Evolutionary conservation across 2,113 vertebrate genomes (phyloP).

Genomic region (Cepphus grylle): DNA sequence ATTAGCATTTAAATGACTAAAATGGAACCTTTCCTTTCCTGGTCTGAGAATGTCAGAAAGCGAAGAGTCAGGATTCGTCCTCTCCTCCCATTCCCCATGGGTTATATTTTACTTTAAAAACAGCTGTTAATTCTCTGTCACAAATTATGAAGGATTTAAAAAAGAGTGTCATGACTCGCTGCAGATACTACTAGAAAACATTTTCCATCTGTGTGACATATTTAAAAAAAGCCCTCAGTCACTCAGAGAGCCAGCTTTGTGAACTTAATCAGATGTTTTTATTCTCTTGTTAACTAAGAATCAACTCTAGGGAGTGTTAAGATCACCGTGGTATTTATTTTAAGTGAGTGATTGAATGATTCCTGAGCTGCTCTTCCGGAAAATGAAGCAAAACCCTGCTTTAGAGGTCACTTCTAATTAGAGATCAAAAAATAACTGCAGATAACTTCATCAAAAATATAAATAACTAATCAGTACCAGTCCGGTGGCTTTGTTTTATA

Average conservation of each 20-base stretch:
- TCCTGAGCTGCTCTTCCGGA: slow-evolving; percentile 30
- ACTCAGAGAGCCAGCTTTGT: slow-evolving; percentile 25
- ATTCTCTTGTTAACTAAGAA: slow-evolving; percentile 2
- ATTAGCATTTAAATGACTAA: slow-evolving; percentile 74
- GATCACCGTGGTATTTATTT: slow-evolving; percentile 11
- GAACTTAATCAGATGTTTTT: slow-evolving; percentile 18
- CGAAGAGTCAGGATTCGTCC: slow-evolving; percentile 44
- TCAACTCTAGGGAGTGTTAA: slow-evolving; percentile 14
- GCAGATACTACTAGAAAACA: slow-evolving; percentile 66
- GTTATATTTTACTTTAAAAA: slow-evolving; percentile 60
- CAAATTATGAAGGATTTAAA: slow-evolving; percentile 50
- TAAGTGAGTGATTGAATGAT: slow-evolving; percentile 17
- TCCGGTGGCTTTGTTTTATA: slow-evolving; percentile 40
- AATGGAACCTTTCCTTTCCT: slow-evolving; percentile 56
- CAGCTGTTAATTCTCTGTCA: slow-evolving; percentile 66
- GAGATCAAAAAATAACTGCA: slow-evolving; percentile 53
- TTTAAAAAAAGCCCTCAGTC: slow-evolving; percentile 32
- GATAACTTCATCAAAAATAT: slow-evolving; percentile 45
- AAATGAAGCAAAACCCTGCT: slow-evolving; percentile 19
- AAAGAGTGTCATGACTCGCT: slow-evolving; percentile 3
- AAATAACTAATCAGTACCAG: slow-evolving; percentile 47
- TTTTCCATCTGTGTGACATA: slow-evolving; percentile 62
- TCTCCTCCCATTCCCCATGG: slow-evolving; percentile 35
- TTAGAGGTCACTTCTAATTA: slow-evolving; percentile 66
- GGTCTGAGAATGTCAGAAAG: slow-evolving; percentile 62